Evolutionary conservation across 2,113 vertebrate species (phyloP), one percentile per base, ranked within the genome.

Genomic region (Gadus chalcogrammus): DNA sequence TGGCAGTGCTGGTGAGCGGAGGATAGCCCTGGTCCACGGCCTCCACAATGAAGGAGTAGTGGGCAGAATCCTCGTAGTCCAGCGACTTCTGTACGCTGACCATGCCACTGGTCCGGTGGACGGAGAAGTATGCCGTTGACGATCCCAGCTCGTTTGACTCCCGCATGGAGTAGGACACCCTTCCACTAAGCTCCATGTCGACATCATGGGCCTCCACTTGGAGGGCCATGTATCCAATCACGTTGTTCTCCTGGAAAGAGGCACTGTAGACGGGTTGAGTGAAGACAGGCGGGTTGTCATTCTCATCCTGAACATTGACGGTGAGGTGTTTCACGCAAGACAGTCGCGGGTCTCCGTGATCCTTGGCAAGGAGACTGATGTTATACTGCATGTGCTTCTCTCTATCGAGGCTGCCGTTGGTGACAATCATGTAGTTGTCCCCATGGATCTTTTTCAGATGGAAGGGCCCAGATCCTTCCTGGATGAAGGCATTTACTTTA

Each of bases 211-310:
- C 96, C 12, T 60, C 80, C n/a, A 98, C 67, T 0, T 88, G 92
- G 64, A 97, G 87, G 55, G 95, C 81, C 0, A 88, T 85, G 52
- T 88, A 79, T 2, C 87, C 91, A 0, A 85, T 87, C 0, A 65
- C 18, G 0, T 92, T 94, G 77, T 96, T 98, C 82, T 98, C 96
- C 2, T 82, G 69, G 1, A 96, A 72, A 0, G 91, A 88, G 2
- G 84, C 87, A 68, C 89, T 89, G 0, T 96, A 98, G 35, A 75
- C 12, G 0, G 76, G 83, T 64, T 75, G 78, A 22, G 93, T 93
- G 3, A 99, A 98, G 22, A 92, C 78, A 0, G 97, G 97, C 0
- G 93, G 81, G 0, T 99, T 99, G 88, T 99, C 97, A 0, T 99
- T 98, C 77, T 93, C 90, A 0, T 99, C 97, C 0, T 91, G 83